Conservation (phyloP, 2,113 vertebrate genomes). For the Megalops atlanticus region DNA sequence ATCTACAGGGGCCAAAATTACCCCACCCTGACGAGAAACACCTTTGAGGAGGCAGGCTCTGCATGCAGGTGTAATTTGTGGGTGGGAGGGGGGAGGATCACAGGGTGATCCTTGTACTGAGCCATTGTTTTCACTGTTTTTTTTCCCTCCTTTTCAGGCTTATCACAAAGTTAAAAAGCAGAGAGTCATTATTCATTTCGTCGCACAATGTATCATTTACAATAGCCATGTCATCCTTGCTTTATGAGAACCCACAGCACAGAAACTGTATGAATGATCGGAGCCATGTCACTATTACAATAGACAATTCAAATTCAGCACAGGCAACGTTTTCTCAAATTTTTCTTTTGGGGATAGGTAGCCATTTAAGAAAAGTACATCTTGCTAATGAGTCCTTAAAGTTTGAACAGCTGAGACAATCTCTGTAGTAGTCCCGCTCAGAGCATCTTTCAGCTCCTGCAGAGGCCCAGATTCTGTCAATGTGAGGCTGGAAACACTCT, state of each 20-base stretch:
- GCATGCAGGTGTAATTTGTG: neutral
- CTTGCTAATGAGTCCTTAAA: neutral
- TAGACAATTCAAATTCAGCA: neutral
- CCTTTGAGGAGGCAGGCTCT: conserved; percentile 11
- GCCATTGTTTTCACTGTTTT: neutral
- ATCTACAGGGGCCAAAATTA: conserved; percentile 23
- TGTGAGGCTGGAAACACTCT: neutral
- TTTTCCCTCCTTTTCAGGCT: neutral
- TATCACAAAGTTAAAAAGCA: neutral
- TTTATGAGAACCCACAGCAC: neutral
- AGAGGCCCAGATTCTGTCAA: neutral
- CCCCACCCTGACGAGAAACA: conserved; percentile 24
- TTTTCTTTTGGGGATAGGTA: neutral
- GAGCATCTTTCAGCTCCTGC: neutral
- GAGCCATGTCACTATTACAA: neutral
- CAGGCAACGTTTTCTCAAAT: too few relatives aligned
- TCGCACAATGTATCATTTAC: neutral
- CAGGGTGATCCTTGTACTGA: neutral
- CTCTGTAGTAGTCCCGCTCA: neutral
- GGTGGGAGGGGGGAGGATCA: neutral
- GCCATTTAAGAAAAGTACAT: neutral
- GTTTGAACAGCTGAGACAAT: neutral
- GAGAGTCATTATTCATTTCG: neutral
- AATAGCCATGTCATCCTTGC: neutral
- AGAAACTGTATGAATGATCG: neutral